phyloP scores from a whole-genome alignment of 2,797 vertebrate genomes.

The Avahi laniger region DNA sequence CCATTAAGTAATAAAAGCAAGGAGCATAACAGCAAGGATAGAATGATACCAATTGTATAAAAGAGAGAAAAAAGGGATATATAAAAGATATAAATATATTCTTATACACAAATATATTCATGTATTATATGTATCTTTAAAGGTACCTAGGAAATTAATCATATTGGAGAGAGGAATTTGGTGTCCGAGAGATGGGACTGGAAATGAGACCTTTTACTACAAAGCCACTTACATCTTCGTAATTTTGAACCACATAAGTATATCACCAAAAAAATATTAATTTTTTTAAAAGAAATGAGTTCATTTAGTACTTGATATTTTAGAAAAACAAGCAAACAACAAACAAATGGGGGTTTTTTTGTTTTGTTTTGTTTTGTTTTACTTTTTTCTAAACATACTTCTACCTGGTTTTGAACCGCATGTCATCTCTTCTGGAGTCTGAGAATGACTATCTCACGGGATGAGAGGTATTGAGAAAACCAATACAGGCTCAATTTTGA shows the following conservation, averaged over 20 bases:
- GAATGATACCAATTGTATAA: background rate
- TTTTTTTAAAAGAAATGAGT: background rate
- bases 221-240: background rate
- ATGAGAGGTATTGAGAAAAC: background rate
- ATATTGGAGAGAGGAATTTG: background rate
- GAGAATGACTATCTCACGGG: background rate
- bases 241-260: background rate
- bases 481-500: background rate
- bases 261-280: background rate
- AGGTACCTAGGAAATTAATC: background rate
- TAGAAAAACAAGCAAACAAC: conserved; percentile 17
- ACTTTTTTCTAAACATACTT: background rate
- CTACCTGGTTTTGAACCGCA: background rate
- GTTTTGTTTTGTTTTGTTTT: background rate
- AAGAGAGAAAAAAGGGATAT: background rate
- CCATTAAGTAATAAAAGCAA: background rate
- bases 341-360: background rate
- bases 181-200: background rate
- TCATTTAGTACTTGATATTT: background rate
- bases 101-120: background rate
- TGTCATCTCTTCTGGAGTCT: background rate
- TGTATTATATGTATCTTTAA: background rate
- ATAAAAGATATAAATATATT: background rate
- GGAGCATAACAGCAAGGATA: background rate
- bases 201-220: background rate